These are phyloP conservation scores for Haemorhous mexicanus DNA, from an alignment of 2,113 vertebrate species.

Conservation along the genomic window DNA sequence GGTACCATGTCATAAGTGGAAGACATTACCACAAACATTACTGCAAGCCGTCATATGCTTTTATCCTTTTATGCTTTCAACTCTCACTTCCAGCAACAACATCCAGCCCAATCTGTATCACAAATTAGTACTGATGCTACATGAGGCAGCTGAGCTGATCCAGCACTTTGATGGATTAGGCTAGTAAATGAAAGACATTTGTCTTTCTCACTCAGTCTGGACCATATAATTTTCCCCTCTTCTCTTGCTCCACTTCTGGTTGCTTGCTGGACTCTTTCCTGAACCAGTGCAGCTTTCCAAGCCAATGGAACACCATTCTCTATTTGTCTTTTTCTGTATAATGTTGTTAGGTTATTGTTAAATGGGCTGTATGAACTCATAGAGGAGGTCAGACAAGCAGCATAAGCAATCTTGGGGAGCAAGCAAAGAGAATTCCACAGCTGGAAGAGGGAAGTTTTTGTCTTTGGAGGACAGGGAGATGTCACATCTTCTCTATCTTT, in stretches of 20 bases:
- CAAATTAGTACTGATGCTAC: not conserved
- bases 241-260: not conserved
- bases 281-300: not conserved
- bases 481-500: not conserved
- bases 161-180: not conserved
- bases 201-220: not conserved
- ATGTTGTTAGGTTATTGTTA: not conserved
- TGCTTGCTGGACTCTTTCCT: not conserved
- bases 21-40: not conserved
- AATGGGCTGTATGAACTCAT: not conserved
- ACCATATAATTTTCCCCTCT: not conserved
- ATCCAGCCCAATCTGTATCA: not conserved
- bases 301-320: not conserved
- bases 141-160: not conserved
- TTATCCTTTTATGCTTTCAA: not conserved
- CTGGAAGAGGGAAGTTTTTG: not conserved
- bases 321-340: not conserved
- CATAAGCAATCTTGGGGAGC: not conserved
- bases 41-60: not conserved
- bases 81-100: not conserved
- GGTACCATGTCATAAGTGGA: not conserved
- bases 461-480: not conserved
- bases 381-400: not conserved
- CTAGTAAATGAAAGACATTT: not conserved
- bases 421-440: not conserved